Evolutionary conservation across 1,140 invertebrate genomes (phyloP).

Genomic region (Latrodectus geometricus): DNA sequence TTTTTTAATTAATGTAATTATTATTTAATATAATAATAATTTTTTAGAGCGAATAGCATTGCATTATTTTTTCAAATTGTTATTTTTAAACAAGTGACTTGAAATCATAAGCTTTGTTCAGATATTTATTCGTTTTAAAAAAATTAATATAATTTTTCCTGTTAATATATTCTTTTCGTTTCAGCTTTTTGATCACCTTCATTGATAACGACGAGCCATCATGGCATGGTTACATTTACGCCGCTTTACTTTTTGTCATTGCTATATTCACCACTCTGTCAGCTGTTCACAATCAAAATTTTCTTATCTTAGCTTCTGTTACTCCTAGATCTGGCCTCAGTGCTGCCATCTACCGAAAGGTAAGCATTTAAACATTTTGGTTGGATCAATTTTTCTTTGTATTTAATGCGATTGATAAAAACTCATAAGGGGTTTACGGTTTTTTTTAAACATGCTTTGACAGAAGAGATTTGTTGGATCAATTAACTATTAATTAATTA

Average conservation of each 20-base stretch:
- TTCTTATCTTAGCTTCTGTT: slow-evolving; percentile 77
- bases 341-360: slow-evolving; percentile 92
- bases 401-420: too few relatives aligned
- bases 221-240: slow-evolving; percentile 70
- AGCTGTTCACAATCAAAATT: slow-evolving; percentile 4
- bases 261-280: slow-evolving; percentile 46
- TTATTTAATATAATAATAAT: too few relatives aligned
- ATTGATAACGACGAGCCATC: slow-evolving; percentile 45
- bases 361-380: slow-evolving; percentile 64
- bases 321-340: slow-evolving; percentile 90
- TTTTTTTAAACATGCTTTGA: too few relatives aligned
- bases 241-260: slow-evolving; percentile 66
- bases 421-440: too few relatives aligned
- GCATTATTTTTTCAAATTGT: too few relatives aligned
- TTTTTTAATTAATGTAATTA: too few relatives aligned
- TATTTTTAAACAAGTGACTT: too few relatives aligned
- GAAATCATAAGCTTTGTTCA: too few relatives aligned
- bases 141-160: neutral
- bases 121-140: neutral
- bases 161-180: neutral
- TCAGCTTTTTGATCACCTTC: slow-evolving; percentile 47
- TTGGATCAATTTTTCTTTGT: neutral
- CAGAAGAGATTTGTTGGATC: too few relatives aligned
- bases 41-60: too few relatives aligned
- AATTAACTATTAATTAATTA: too few relatives aligned